These are phyloP conservation scores for Helogale parvula DNA, from an alignment of 2,113 vertebrate species.

Conservation along the genomic window DNA sequence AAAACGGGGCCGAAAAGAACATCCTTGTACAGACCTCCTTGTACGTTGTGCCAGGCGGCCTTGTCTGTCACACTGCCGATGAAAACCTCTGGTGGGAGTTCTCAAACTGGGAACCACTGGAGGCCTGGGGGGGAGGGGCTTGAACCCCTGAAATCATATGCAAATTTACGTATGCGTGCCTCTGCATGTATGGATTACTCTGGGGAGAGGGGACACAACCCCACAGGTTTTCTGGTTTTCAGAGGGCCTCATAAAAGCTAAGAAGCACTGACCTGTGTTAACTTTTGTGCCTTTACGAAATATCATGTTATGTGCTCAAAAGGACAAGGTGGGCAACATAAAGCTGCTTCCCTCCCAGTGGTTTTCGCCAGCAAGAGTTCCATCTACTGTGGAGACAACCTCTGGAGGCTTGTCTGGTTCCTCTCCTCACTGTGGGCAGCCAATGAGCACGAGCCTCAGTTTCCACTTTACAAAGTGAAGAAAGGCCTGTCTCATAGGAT, in stretches of 20 bases:
- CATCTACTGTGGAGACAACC: not conserved
- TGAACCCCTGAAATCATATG: not conserved
- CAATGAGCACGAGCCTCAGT: not conserved
- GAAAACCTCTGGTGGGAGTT: accelerated
- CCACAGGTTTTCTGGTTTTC: not conserved
- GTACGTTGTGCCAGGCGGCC: not conserved
- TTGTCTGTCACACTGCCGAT: not conserved
- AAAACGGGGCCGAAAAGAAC: not conserved
- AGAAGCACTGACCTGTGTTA: not conserved
- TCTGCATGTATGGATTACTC: not conserved
- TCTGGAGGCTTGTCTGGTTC: not conserved
- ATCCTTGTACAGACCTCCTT: not conserved
- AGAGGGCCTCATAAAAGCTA: not conserved
- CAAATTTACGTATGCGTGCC: not conserved
- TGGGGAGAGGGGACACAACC: not conserved
- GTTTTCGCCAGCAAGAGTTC: not conserved
- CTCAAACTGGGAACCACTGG: not conserved
- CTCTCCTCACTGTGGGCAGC: not conserved
- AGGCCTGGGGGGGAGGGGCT: not conserved
- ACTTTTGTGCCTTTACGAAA: not conserved
- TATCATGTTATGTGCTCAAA: accelerated
- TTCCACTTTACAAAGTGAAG: not conserved
- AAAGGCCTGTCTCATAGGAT: not conserved
- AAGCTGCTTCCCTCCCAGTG: not conserved
- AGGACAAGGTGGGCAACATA: accelerated